A percentile compares a stretch with the other conserved stretches of the same genome.
Evolutionary conservation across 2,113 vertebrate genomes (phyloP).

Genomic region (Antechinus flavipes): DNA sequence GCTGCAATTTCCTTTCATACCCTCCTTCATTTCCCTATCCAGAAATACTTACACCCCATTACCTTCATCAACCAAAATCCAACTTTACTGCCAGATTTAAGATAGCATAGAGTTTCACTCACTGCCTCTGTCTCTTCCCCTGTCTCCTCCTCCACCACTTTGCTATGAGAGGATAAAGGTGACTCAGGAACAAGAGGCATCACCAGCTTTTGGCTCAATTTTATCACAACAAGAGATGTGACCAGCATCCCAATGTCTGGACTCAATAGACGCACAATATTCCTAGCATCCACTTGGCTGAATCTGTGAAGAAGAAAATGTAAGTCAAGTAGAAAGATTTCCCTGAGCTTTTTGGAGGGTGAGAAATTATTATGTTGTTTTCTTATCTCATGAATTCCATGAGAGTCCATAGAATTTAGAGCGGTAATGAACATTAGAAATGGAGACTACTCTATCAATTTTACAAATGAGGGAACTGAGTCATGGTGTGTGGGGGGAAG

Average conservation of each 20-base stretch:
- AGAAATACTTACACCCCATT: not conserved
- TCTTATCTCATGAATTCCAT: not conserved
- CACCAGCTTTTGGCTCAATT: conserved; percentile 80
- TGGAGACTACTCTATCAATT: not conserved
- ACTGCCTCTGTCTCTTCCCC: not conserved
- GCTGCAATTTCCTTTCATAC: not conserved
- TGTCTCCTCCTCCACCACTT: conserved; percentile 26
- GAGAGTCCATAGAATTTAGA: not conserved
- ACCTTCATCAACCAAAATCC: not conserved
- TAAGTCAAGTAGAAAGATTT: not conserved
- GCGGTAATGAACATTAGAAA: not conserved
- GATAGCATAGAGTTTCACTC: not conserved
- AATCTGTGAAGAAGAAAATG: conserved; percentile 79
- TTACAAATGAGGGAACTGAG: not conserved
- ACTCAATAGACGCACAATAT: conserved; percentile 81
- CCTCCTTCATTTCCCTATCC: not conserved
- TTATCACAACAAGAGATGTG: conserved; percentile 75
- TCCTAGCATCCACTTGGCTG: conserved; percentile 80
- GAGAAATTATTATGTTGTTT: not conserved
- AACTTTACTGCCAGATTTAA: not conserved
- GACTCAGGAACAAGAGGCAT: conserved; percentile 56
- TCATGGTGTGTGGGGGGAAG: not conserved
- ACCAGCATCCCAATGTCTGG: conserved; percentile 83
- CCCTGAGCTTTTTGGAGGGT: not conserved
- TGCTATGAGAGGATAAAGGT: conserved; percentile 47